Evolutionary conservation across 1,140 invertebrate species (phyloP).

Genomic region (Temnothorax nylanderi): DNA sequence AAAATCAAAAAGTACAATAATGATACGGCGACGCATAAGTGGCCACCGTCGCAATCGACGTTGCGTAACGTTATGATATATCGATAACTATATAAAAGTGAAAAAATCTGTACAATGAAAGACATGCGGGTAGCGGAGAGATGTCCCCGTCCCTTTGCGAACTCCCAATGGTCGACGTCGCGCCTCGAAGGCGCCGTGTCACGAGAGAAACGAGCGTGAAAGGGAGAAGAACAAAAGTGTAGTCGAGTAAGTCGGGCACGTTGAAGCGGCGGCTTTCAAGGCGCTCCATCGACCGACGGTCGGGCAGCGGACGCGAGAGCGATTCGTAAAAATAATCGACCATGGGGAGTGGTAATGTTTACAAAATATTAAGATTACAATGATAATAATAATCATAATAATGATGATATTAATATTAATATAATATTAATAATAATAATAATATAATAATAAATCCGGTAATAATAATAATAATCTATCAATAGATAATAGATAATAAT

Average conservation of each 20-base stretch:
- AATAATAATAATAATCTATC: constrained; percentile 75
- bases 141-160: constrained; percentile 81
- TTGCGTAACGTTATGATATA: constrained; percentile 82
- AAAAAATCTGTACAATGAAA: constrained; percentile 87
- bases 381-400: constrained; percentile 76
- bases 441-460: constrained; percentile 72
- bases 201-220: constrained; percentile 62
- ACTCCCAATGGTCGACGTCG: constrained; percentile 71
- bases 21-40: constrained; percentile 79
- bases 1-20: constrained; percentile 85
- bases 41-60: constrained; percentile 80
- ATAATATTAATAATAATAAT: constrained; percentile 72
- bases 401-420: constrained; percentile 75
- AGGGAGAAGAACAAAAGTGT: constrained; percentile 70
- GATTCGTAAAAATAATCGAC: constrained; percentile 78
- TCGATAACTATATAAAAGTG: constrained; percentile 86
- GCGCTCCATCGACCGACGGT: constrained; percentile 67
- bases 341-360: constrained; percentile 74
- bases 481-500: constrained; percentile 67
- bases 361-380: constrained; percentile 78
- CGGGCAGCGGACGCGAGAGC: constrained; percentile 79
- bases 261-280: constrained; percentile 53
- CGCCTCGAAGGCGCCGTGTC: constrained; percentile 42
- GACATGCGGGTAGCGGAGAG: constrained; percentile 86
- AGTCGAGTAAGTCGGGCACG: constrained; percentile 27